A percentile compares a stretch with the other conserved stretches of the same genome.
These are phyloP conservation scores for Aphyosemion australe DNA, from an alignment of 2,113 vertebrate species.

Conservation along the genomic window DNA sequence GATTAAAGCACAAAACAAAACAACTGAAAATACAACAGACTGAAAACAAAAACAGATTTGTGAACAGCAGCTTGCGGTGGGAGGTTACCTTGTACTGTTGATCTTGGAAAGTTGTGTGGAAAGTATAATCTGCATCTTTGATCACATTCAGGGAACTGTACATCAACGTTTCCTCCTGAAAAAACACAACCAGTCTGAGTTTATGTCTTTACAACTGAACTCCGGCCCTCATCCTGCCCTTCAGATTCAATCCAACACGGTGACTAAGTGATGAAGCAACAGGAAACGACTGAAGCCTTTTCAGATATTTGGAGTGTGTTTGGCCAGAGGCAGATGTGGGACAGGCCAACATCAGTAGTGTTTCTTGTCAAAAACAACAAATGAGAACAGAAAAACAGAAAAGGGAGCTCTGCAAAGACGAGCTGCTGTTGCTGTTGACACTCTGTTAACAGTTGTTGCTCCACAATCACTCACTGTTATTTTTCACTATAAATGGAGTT, in stretches of 20 bases:
- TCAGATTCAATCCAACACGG: neutral
- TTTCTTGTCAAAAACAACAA: neutral
- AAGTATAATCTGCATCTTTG: constrained; percentile 78
- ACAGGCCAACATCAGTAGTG: neutral
- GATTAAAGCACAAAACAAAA: too few relatives aligned
- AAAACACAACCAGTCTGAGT: neutral
- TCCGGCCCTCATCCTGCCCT: too few relatives aligned
- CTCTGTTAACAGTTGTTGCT: neutral
- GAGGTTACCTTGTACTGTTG: constrained; percentile 77
- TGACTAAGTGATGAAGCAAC: neutral
- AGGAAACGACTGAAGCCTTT: neutral
- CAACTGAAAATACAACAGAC: too few relatives aligned
- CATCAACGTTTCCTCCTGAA: constrained; percentile 83
- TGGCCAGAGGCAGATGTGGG: neutral
- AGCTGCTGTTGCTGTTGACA: neutral
- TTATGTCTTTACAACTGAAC: neutral
- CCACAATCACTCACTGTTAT: too few relatives aligned
- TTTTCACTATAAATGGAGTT: too few relatives aligned
- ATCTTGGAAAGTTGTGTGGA: constrained; percentile 67
- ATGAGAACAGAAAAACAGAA: neutral
- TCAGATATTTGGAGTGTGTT: neutral
- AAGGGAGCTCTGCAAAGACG: neutral
- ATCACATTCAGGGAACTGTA: constrained; percentile 80
- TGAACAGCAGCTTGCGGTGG: neutral
- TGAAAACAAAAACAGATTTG: neutral